Evolutionary conservation across 1,140 invertebrate species (phyloP), one percentile per base, ranked within the genome.

Genomic region (Mactra quadrangularis): DNA sequence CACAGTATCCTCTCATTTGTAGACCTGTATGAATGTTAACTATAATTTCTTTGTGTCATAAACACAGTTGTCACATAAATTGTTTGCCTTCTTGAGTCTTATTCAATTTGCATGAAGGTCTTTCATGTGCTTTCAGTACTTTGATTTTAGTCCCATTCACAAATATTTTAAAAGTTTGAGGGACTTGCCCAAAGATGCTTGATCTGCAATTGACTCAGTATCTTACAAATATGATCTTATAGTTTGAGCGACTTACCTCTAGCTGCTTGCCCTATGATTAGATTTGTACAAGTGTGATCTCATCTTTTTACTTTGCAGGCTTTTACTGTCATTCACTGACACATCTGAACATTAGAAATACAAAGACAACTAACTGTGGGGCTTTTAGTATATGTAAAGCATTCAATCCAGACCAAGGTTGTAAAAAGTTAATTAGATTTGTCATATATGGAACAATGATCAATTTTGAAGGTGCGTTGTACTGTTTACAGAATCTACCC

Each of bases 401-500:
- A n/a, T 55, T 38, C n/a, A 0, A 3, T 19, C 13, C 64, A 29
- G 55, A 55, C 0, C 17, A 25, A n/a, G 77, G 77, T n/a, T 81
- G 77, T 29, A 81, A 81, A 35, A 55, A 71, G 27, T 25, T 81
- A 0, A 35, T 11, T 15, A 52, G 50, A 22, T 22, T 81, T 13
- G 7, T 27, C 27, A 71, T 71, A 9, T 60, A 25, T 13, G 66
- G 25, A 41, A 71, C 77, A 0, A 59, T 38, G 33, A 45, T 81
- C 1, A 45, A 45, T 53, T 19, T 4, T 25, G 25, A 71, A 6
- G 77, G 77, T 17, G 77, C 66, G 13, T 27, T 71, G 35, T 53
- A 81, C 33, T 71, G 77, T 19, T 33, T 81, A 6, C 53, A 81
- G 25, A 81, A 81, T 35, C 66, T 81, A 22, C 77, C 77, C 0